Evolutionary conservation across 92 coral and sea anemone genomes (phyloP).

Genomic region (Palythoa caribaeorum): DNA sequence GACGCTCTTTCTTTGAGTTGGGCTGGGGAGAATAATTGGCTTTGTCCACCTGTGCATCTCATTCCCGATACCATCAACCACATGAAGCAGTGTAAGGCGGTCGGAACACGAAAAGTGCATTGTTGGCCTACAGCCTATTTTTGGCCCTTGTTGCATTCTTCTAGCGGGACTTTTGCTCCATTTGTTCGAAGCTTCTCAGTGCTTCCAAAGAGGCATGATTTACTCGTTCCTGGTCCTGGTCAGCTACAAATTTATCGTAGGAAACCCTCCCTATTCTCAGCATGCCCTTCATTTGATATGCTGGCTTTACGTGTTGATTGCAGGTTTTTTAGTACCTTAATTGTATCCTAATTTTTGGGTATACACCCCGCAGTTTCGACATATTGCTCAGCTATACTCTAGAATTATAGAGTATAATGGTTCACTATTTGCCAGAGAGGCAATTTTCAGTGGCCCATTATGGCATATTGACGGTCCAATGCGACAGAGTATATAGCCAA

Average conservation of each 20-base stretch:
- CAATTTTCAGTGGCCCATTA: neutral
- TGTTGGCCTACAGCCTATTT: constrained; percentile 4
- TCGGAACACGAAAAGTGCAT: constrained; percentile 27
- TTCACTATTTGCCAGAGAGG: neutral
- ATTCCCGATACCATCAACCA: constrained; percentile 8
- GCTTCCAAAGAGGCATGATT: constrained; percentile 32
- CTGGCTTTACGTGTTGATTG: constrained; percentile 23
- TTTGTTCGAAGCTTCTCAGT: neutral
- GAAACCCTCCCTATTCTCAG: constrained; percentile 9
- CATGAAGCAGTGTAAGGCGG: constrained; percentile 3
- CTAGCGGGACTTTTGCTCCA: neutral
- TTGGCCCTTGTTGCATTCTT: constrained; percentile 23
- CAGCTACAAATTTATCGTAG: constrained; percentile 16
- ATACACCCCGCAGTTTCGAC: neutral
- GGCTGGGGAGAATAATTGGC: too few relatives aligned
- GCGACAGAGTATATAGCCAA: neutral
- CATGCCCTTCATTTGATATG: constrained; percentile 26
- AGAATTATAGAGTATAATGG: neutral
- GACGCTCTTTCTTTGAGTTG: constrained; percentile 7
- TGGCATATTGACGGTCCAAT: neutral
- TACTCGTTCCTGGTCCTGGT: constrained; percentile 41
- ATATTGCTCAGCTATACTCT: neutral
- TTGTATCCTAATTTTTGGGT: neutral
- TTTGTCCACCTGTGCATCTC: too few relatives aligned
- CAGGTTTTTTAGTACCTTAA: constrained; percentile 1